phyloP scores from a whole-genome alignment of 2,888 invertebrate genomes.

The Colletes collaris region DNA sequence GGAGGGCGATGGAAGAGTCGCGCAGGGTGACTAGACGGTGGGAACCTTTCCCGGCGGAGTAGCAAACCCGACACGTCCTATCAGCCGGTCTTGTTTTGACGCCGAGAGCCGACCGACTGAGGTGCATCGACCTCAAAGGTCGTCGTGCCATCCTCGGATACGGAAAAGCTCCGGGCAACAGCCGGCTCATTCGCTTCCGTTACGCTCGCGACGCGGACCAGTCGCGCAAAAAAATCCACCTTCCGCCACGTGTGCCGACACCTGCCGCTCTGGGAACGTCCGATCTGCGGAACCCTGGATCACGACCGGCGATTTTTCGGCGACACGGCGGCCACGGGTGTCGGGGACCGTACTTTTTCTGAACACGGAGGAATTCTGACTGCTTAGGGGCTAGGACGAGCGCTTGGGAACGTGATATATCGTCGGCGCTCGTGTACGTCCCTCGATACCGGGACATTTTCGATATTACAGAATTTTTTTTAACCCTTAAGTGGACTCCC shows the following conservation, averaged over 20 bases:
- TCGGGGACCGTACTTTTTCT: slow-evolving; percentile 5
- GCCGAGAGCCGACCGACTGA: slow-evolving; percentile 67
- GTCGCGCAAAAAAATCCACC: slow-evolving; percentile 20
- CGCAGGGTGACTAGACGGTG: slow-evolving; percentile 80
- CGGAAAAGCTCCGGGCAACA: slow-evolving; percentile 58
- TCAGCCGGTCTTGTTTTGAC: slow-evolving; percentile 80
- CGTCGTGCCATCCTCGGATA: slow-evolving; percentile 74
- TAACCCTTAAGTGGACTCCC: too few relatives aligned
- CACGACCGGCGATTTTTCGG: background rate
- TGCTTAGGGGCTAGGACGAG: background rate
- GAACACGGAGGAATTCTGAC: background rate
- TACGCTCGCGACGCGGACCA: slow-evolving; percentile 26
- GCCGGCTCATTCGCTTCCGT: slow-evolving; percentile 37
- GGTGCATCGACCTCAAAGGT: slow-evolving; percentile 83
- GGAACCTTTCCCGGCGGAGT: slow-evolving; percentile 76
- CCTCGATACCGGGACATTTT: background rate
- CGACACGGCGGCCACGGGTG: background rate
- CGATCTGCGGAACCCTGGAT: background rate
- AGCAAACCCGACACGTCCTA: slow-evolving; percentile 65
- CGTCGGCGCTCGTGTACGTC: background rate
- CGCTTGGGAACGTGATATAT: background rate
- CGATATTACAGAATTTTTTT: too few relatives aligned
- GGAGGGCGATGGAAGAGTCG: slow-evolving; percentile 42
- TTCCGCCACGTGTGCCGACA: slow-evolving; percentile 46
- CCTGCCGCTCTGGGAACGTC: slow-evolving; percentile 43